Evolutionary conservation across 53 echinoderm and acorn worm genomes (phyloP).

Genomic region (Holothuria scabra): DNA sequence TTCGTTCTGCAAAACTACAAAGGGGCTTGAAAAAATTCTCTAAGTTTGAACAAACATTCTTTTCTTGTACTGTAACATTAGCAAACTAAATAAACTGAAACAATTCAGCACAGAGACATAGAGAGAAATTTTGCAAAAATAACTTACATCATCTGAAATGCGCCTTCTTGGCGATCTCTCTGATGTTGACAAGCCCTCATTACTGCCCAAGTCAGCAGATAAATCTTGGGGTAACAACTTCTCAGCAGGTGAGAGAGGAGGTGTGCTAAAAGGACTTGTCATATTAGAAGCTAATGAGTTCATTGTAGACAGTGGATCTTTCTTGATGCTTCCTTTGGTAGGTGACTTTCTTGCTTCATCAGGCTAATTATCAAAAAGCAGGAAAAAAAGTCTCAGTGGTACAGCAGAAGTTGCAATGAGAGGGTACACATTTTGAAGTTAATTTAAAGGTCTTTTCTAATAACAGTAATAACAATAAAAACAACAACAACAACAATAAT

Average conservation of each 20-base stretch:
- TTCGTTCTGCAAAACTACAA: no score
- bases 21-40: no score
- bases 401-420: no score
- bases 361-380: not conserved
- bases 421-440: no score
- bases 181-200: slow-evolving; percentile 15
- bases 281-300: not conserved
- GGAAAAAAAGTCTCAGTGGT: no score
- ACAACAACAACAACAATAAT: no score
- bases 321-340: not conserved
- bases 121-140: not conserved
- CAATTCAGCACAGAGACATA: no score
- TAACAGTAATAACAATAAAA: no score
- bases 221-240: not conserved
- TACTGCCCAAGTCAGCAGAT: slow-evolving; percentile 25
- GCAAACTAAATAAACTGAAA: no score
- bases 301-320: not conserved
- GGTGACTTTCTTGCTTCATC: not conserved
- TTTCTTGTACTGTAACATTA: no score
- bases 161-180: slow-evolving; percentile 59
- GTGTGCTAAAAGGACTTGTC: slow-evolving; percentile 60
- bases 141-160: slow-evolving; percentile 10
- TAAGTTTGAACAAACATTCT: no score
- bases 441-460: no score
- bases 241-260: slow-evolving; percentile 49